A percentile compares a stretch with the other conserved stretches of the same genome.
Conservation (phyloP, 2,888 invertebrate species). For the Caenorhabditis panamensis region DNA sequence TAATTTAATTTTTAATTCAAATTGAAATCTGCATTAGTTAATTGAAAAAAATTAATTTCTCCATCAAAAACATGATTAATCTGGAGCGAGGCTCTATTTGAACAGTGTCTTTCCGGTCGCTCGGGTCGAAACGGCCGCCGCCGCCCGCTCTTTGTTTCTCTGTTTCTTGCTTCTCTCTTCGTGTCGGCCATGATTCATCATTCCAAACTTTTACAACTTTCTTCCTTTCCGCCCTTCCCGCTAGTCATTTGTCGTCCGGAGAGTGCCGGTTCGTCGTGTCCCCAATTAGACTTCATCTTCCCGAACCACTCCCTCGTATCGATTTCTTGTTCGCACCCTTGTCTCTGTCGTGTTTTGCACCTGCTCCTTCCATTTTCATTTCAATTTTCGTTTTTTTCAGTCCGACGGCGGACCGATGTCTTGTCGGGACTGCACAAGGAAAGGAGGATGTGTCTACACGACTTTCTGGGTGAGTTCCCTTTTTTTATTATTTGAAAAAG, state of each 20-base stretch:
- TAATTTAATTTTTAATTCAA: no score
- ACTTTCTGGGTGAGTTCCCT: constrained; percentile 53
- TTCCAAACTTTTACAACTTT: constrained; percentile 54
- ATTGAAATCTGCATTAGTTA: no score
- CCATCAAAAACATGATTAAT: neutral
- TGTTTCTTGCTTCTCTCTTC: constrained; percentile 12
- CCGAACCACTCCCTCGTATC: constrained; percentile 10
- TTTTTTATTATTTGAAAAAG: neutral
- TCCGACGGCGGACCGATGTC: constrained; percentile 38
- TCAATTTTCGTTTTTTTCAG: constrained; percentile 4
- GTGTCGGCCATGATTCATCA: constrained; percentile 50
- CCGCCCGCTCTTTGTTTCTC: constrained; percentile 33
- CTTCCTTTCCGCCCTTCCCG: constrained; percentile 10
- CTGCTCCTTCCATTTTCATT: neutral
- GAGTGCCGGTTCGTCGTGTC: constrained; percentile 10
- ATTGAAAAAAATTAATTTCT: neutral
- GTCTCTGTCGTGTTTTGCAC: constrained; percentile 1
- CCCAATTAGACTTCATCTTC: constrained; percentile 24
- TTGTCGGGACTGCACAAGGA: constrained; percentile 61
- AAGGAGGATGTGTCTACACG: constrained; percentile 63
- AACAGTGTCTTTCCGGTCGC: constrained; percentile 43
- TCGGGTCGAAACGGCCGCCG: constrained; percentile 15
- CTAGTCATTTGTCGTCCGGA: constrained; percentile 14
- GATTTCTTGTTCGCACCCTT: constrained; percentile 12
- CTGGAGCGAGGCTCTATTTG: constrained; percentile 14